A percentile compares a stretch with the other conserved stretches of the same genome.
phyloP scores from a whole-genome alignment of 2,797 vertebrate genomes.

The Peromyscus attwateri region DNA sequence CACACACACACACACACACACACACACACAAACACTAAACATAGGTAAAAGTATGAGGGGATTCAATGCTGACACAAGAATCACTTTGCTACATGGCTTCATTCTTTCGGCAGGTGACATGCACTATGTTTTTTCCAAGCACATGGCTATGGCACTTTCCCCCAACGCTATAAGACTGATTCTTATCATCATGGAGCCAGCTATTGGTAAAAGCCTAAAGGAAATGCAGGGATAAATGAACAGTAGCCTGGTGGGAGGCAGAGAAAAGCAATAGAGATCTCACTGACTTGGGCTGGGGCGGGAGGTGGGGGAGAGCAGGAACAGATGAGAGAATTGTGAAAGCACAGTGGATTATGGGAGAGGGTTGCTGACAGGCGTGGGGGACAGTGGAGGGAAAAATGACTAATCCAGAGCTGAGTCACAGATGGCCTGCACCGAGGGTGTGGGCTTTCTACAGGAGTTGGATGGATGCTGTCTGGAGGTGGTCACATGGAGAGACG shows the following conservation, averaged over 20 bases:
- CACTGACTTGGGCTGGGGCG: not conserved
- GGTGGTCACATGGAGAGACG: not conserved
- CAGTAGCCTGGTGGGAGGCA: not conserved
- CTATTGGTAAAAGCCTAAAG: not conserved
- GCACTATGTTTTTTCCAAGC: not conserved
- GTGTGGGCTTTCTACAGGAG: not conserved
- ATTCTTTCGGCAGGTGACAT: not conserved
- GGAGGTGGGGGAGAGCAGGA: not conserved
- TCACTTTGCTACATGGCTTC: not conserved
- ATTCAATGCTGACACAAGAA: not conserved
- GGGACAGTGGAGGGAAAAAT: not conserved
- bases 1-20: not conserved
- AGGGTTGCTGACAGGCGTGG: not conserved
- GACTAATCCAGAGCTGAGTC: not conserved
- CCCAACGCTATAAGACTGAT: not conserved
- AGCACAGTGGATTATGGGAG: not conserved
- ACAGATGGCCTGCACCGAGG: not conserved
- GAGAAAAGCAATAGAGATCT: not conserved
- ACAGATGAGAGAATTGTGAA: not conserved
- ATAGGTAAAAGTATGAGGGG: not conserved
- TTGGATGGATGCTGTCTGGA: not conserved
- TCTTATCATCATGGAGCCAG: too few species aligned
- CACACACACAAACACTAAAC: not conserved
- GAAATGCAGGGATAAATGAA: not conserved
- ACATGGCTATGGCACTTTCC: fast-evolving